phyloP scores from a whole-genome alignment of 2,888 invertebrate genomes.

The Myopa testacea region DNA sequence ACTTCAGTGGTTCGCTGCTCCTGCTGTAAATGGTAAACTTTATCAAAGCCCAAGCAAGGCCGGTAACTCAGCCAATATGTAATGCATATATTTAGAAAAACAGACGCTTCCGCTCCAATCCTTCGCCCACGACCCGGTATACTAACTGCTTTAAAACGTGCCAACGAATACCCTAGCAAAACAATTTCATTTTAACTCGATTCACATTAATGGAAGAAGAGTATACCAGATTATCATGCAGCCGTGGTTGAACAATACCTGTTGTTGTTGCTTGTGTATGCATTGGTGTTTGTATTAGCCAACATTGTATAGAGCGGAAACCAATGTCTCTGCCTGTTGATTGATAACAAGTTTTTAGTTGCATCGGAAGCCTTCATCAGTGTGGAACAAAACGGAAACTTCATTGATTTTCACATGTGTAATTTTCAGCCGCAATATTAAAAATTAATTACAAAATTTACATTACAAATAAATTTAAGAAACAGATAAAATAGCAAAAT shows the following conservation, averaged over 20 bases:
- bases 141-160: background rate
- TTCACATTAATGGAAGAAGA: background rate
- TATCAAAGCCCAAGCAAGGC: background rate
- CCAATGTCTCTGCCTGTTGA: constrained; percentile 55
- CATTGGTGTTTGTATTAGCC: constrained; percentile 23
- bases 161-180: background rate
- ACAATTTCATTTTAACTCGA: constrained; percentile 12
- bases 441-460: background rate
- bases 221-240: background rate
- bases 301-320: constrained; percentile 22
- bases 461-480: background rate
- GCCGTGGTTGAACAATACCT: background rate
- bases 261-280: constrained; percentile 4
- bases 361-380: constrained; percentile 57
- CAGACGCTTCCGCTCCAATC: background rate
- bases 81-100: constrained; percentile 10
- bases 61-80: background rate
- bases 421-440: background rate
- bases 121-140: background rate
- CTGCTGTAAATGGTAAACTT: background rate
- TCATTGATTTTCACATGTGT: constrained; percentile 1
- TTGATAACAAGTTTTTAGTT: constrained; percentile 53
- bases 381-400: constrained; percentile 47
- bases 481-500: background rate
- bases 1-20: constrained; percentile 13